Evolutionary conservation across 2,113 vertebrate genomes (phyloP), one percentile per base, ranked within the genome.

Genomic region (Catharus bicknelli): DNA sequence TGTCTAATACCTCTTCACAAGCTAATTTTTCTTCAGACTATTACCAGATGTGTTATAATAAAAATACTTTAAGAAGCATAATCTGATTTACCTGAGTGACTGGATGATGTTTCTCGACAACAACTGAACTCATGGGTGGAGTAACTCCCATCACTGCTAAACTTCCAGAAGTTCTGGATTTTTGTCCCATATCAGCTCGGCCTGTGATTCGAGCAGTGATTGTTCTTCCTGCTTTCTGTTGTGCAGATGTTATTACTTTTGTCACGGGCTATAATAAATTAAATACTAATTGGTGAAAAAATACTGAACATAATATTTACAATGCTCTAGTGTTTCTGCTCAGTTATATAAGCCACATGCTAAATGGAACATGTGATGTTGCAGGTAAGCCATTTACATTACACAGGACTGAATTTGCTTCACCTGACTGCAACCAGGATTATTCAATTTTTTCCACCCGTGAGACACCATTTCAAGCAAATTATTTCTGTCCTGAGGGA

Each of bases 21-120:
- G 26, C 3, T 47, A 1, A 27, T 25, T 78, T 61, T 80, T 73
- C 58, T 83, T 62, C 34, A 25, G 74, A 47, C 1, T 51, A 26
- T 38, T 34, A 34, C 18, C 29, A 68, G 25, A 55, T 42, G 3
- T 29, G 17, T 45, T 54, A 22, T 23, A 84, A 34, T 53, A 81
- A 67, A 38, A 86, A 32, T 13, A 34, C 14, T 58, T 3, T 47
- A 47, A 55, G 27, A 79, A 55, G 20, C 26, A 18, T 27, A 68
- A 82, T 79, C 40, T 48, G 55, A 96, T 96, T 94, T 96, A 99
- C 99, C 98, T 99, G 98, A 92, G 98, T 98, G 80, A 99, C 96
- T 17, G 99, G 99, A 94, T 99, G 99, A 94, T 99, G 99, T 70
- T 99, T 99, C 96, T 99, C 99, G 72, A 99, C 98, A 47, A 99